Percentiles rank a stretch among this genome's conserved stretches.
Conservation (phyloP, 2,113 vertebrate genomes). For the Myotis brandtii region DNA sequence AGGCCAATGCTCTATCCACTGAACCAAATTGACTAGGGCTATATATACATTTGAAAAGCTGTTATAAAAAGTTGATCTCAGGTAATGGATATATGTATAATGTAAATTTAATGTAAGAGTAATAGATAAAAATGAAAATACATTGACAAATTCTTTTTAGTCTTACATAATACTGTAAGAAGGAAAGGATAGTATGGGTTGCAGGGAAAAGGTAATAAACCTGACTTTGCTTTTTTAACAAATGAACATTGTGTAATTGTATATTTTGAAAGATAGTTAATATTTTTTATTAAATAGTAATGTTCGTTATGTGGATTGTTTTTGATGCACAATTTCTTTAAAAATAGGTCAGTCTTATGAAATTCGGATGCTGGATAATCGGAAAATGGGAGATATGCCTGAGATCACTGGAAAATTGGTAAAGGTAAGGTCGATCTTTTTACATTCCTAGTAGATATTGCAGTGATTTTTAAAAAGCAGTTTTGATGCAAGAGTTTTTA, state of each 20-base stretch:
- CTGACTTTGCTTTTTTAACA: neutral
- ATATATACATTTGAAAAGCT: neutral
- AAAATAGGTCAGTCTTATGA: slow-evolving; percentile 95
- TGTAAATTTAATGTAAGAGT: neutral
- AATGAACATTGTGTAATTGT: neutral
- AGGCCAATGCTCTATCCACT: too few relatives aligned
- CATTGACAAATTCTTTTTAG: neutral
- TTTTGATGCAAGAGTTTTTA: neutral
- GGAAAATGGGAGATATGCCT: slow-evolving; percentile 93
- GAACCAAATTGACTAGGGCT: too few relatives aligned
- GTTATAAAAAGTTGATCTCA: neutral
- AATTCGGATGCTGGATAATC: slow-evolving; percentile 96
- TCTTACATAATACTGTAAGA: neutral
- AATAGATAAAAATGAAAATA: neutral
- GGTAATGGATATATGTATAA: neutral
- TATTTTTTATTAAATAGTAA: slow-evolving; percentile 16
- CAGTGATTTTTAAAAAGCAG: neutral
- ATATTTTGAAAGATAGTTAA: neutral
- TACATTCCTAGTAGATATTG: neutral
- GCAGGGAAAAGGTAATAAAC: neutral
- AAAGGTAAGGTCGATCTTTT: slow-evolving; percentile 88
- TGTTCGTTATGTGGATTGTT: slow-evolving; percentile 21
- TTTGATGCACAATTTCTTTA: slow-evolving; percentile 64
- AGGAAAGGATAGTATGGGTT: neutral
- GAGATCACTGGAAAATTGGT: slow-evolving; percentile 94